Percentiles rank a stretch among this genome's conserved stretches.
phyloP scores from a whole-genome alignment of 2,888 invertebrate species.

The Spodoptera picta region DNA sequence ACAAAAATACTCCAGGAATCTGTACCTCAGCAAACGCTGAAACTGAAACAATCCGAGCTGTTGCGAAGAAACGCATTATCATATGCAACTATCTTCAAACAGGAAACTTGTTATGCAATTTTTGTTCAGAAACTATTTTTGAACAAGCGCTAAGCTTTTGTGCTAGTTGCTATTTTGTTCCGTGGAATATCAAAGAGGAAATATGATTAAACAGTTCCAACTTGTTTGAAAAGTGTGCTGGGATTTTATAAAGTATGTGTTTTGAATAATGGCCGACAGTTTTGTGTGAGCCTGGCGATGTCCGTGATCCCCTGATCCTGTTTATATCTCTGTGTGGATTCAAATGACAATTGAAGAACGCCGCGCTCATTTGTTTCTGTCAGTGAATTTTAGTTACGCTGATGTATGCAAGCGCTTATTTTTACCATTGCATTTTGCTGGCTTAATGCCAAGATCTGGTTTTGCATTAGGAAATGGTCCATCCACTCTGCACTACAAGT shows the following conservation, averaged over 20 bases:
- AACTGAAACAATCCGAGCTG: constrained; percentile 53
- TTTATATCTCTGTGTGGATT: constrained; percentile 25
- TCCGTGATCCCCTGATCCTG: constrained; percentile 34
- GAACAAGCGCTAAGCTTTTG: constrained; percentile 54
- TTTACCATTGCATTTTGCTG: constrained; percentile 25
- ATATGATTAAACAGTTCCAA: constrained; percentile 50
- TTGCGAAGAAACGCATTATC: constrained; percentile 56
- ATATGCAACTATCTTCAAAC: constrained; percentile 53
- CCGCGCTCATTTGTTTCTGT: constrained; percentile 28
- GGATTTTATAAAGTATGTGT: constrained; percentile 20
- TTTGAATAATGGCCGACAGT: constrained; percentile 33
- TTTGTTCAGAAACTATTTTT: constrained; percentile 58
- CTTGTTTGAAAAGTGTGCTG: constrained; percentile 26
- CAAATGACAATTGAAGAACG: constrained; percentile 41
- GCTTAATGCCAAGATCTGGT: constrained; percentile 12
- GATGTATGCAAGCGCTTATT: constrained; percentile 16
- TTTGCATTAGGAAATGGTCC: constrained; percentile 13
- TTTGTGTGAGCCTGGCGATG: constrained; percentile 22
- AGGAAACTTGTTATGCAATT: constrained; percentile 57
- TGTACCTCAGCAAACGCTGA: constrained; percentile 44
- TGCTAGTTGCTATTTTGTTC: constrained; percentile 45
- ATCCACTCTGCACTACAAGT: not conserved
- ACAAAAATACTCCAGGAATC: constrained; percentile 45
- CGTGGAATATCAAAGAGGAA: constrained; percentile 51
- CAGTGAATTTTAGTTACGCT: constrained; percentile 26